These are phyloP conservation scores for Pseudorhiza aurosa DNA, from an alignment of 30 jellyfish, hydroid and myxozoan genomes.

Conservation along the genomic window DNA sequence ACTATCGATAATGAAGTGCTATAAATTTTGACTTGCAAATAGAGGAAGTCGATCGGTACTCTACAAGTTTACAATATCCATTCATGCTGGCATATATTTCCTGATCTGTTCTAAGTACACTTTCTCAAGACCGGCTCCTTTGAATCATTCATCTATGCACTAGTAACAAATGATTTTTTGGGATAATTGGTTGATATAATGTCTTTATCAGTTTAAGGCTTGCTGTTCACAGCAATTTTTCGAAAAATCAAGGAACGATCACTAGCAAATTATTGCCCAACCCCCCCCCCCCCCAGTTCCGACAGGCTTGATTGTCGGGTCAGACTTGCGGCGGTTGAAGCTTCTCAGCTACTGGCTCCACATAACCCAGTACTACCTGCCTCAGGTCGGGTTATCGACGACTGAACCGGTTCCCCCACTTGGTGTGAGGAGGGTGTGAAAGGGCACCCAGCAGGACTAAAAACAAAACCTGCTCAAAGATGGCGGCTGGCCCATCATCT, in stretches of 20 bases:
- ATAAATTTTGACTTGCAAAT: neutral
- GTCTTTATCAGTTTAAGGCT: neutral
- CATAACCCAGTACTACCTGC: too few relatives aligned
- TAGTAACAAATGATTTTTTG: conserved; percentile 1
- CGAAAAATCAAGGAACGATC: too few relatives aligned
- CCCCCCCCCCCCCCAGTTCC: conserved; percentile 2
- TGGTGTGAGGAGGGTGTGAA: too few relatives aligned
- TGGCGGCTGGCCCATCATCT: too few relatives aligned
- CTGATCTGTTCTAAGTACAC: conserved; percentile 7
- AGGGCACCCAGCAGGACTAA: too few relatives aligned
- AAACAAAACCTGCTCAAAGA: too few relatives aligned
- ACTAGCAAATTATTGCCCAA: neutral
- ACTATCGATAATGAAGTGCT: conserved; percentile 13
- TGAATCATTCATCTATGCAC: conserved; percentile 14
- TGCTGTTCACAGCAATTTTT: neutral
- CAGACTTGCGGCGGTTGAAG: too few relatives aligned
- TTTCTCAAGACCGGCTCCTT: conserved; percentile 16
- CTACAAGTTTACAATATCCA: neutral
- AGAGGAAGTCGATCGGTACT: conserved; percentile 10
- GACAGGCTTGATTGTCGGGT: too few relatives aligned
- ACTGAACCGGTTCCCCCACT: too few relatives aligned
- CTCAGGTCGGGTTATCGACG: too few relatives aligned
- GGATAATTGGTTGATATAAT: conserved; percentile 8
- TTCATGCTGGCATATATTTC: conserved; percentile 8
- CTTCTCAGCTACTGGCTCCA: too few relatives aligned